Base-by-base conservation (phyloP, 2,888 invertebrate genomes). In the Marasmarcha lunaedactyla region DNA sequence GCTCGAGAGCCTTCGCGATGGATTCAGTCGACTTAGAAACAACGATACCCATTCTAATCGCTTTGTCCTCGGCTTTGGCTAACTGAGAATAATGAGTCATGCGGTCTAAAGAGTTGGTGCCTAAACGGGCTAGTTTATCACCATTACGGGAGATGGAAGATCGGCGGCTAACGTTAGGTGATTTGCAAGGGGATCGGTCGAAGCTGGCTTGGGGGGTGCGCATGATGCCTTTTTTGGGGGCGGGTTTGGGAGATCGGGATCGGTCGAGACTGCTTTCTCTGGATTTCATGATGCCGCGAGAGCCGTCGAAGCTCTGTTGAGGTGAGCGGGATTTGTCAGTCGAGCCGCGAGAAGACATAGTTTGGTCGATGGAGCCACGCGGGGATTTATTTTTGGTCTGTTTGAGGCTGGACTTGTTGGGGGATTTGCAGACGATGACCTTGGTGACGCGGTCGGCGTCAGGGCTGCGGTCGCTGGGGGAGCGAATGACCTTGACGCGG, bases 1-100 rank as follows among this genome's bases (percentile, higher is more conserved):
- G 88, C 47, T 90, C 90, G 41, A 90, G 86, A 10, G 86, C 78
- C 54, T 77, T 76, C 10, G 79, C 71, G 35, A 85, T 84, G 1
- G 85, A 84, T 52, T 86, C 85, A 1, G 85, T 85, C 1, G 85
- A 85, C 47, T 85, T 84, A 1, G 86, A 74, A 0, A 86, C 85
- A 27, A 87, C 86, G 38, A 87, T 86, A 1, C 84, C 84, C 76
- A 84, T 83, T 58, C 72, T 76, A 43, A 81, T 74, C 2, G 84
- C 84, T 48, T 83, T 83, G 41, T 84, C 83, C 55, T 84, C 84
- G 2, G 71, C 84, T 50, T 81, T 81, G 4, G 83, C 78, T 9
- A 84, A 57, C 49, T 84, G 81, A 1, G 84, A 84, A 50, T 81
- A 84, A 50, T 84, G 84, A 3, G 76, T 71, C 57, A 73, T 71